Percentiles rank a stretch among this genome's conserved stretches.
These are phyloP conservation scores for Sebastolobus alascanus DNA, from an alignment of 2,797 vertebrate species.

Conservation along the genomic window DNA sequence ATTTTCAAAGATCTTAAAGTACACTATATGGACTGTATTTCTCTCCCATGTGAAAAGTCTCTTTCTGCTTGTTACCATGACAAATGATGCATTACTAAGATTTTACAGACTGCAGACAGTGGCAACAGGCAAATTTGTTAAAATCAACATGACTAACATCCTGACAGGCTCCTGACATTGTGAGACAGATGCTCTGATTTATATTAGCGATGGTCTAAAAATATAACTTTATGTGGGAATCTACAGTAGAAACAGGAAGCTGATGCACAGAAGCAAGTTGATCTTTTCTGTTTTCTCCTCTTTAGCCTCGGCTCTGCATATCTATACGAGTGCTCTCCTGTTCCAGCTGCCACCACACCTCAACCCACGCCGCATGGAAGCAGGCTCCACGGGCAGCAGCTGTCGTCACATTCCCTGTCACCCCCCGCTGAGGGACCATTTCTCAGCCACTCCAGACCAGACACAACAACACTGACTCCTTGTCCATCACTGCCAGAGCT, in stretches of 20 bases:
- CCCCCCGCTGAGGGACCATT: conserved; percentile 37
- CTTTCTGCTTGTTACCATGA: conserved; percentile 10
- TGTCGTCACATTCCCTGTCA: conserved; percentile 56
- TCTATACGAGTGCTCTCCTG: conserved; percentile 9
- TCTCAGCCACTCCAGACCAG: conserved; percentile 60
- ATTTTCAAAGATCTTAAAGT: not conserved
- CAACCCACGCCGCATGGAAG: conserved; percentile 54
- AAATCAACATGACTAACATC: conserved; percentile 38
- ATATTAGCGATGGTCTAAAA: conserved; percentile 50
- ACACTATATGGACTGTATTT: not conserved
- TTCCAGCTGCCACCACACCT: conserved; percentile 72
- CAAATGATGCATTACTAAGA: conserved; percentile 24
- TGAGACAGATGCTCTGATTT: conserved; percentile 29
- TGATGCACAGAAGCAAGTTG: not conserved
- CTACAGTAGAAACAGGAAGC: not conserved
- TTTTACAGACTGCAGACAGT: conserved; percentile 11
- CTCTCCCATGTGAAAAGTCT: conserved; percentile 9
- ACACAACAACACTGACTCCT: conserved; percentile 63
- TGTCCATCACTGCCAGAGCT: conserved; percentile 27
- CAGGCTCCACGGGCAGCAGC: conserved; percentile 54
- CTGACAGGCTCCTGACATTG: conserved; percentile 23
- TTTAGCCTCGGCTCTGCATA: conserved; percentile 23
- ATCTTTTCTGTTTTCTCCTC: not conserved
- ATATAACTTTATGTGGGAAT: conserved; percentile 13
- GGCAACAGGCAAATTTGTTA: conserved; percentile 22